Percentiles rank a stretch among this genome's conserved stretches.
These are phyloP conservation scores for Drosophila suboccidentalis DNA, from an alignment of 2,888 invertebrate genomes.

Conservation along the genomic window DNA sequence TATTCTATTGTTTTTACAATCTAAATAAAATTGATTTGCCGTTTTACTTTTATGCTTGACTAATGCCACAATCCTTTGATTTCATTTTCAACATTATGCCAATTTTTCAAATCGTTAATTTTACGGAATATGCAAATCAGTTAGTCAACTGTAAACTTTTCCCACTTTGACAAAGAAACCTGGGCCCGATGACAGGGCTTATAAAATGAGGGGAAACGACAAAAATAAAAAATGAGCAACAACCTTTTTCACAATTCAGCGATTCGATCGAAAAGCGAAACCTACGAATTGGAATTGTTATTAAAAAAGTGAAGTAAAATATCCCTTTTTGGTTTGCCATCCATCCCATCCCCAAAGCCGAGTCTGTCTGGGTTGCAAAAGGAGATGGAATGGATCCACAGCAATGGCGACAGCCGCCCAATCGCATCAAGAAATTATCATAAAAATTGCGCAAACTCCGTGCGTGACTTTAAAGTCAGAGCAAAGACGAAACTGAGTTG, in stretches of 20 bases:
- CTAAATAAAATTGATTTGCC: neutral
- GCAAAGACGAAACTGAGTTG: slow-evolving; percentile 32
- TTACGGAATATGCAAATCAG: slow-evolving; percentile 71
- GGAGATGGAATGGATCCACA: slow-evolving; percentile 39
- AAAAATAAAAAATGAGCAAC: slow-evolving; percentile 32
- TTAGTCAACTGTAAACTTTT: slow-evolving; percentile 63
- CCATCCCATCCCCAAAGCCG: slow-evolving; percentile 12
- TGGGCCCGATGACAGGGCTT: slow-evolving; percentile 50
- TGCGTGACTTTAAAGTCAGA: slow-evolving; percentile 72
- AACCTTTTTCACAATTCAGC: slow-evolving; percentile 68
- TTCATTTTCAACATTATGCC: slow-evolving; percentile 33
- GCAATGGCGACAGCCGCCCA: slow-evolving; percentile 73
- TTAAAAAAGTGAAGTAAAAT: slow-evolving; percentile 59
- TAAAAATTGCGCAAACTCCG: slow-evolving; percentile 81
- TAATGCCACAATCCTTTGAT: slow-evolving; percentile 19
- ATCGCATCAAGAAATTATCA: slow-evolving; percentile 75
- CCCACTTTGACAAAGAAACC: slow-evolving; percentile 22
- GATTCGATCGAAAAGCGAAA: slow-evolving; percentile 54
- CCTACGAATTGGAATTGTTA: slow-evolving; percentile 66
- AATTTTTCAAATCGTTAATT: slow-evolving; percentile 76
- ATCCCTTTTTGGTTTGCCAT: slow-evolving; percentile 38
- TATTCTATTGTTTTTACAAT: neutral
- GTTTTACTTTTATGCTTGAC: neutral
- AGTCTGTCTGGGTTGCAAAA: slow-evolving; percentile 13
- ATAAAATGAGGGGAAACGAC: slow-evolving; percentile 21